Percentiles rank a stretch among this genome's conserved stretches.
Conservation (phyloP, 2,888 invertebrate species). For the Chrysolina oricalcia region DNA sequence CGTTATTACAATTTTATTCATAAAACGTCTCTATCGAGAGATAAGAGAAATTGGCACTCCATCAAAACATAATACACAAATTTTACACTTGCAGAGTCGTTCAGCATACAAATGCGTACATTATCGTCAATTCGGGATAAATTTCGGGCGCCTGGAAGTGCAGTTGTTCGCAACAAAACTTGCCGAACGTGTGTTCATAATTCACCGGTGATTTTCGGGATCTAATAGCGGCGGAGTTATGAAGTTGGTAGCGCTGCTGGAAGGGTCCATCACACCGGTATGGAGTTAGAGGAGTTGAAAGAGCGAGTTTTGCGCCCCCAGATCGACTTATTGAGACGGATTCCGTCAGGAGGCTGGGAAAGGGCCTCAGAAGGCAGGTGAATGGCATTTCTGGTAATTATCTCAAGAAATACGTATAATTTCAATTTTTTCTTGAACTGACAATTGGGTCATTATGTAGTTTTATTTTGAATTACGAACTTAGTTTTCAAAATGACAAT, state of each 20-base stretch:
- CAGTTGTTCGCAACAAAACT: conserved; percentile 26
- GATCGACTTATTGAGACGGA: conserved; percentile 10
- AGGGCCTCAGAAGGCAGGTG: neutral
- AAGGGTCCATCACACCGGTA: conserved; percentile 11
- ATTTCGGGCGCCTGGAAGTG: conserved; percentile 11
- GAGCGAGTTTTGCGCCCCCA: conserved; percentile 3
- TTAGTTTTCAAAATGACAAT: too few relatives aligned
- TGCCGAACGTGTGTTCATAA: conserved; percentile 23
- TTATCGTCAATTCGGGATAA: conserved; percentile 15
- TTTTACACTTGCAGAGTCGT: conserved; percentile 6
- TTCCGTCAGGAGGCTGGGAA: neutral
- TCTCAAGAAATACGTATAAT: too few relatives aligned
- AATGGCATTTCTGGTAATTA: neutral
- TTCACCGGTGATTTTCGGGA: conserved; percentile 22
- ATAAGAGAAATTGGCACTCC: conserved; percentile 21
- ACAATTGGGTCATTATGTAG: too few relatives aligned
- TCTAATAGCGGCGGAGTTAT: conserved; percentile 20
- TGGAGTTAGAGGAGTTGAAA: conserved; percentile 2
- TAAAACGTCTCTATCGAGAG: neutral
- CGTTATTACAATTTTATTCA: neutral
- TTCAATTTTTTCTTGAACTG: too few relatives aligned
- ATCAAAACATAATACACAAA: conserved; percentile 22
- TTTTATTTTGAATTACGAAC: too few relatives aligned
- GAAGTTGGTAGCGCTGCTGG: conserved; percentile 11
- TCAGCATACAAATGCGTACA: conserved; percentile 24